Percentiles rank a stretch among this genome's conserved stretches.
phyloP scores from a whole-genome alignment of 2,888 invertebrate genomes.

The Cryptocephalus moraei region DNA sequence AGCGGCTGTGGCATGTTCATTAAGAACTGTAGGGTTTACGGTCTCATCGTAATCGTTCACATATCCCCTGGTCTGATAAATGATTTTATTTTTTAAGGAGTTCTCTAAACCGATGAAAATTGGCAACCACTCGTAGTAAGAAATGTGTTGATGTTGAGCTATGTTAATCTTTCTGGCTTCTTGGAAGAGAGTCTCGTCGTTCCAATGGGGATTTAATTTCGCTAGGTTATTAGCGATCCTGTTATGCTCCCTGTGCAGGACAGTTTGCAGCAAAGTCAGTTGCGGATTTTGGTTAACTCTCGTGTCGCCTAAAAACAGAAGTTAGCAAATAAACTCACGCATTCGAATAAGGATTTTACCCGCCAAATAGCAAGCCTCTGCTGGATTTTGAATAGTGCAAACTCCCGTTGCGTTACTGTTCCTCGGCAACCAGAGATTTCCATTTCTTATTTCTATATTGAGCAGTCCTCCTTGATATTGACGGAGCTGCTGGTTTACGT shows the following conservation, averaged over 20 bases:
- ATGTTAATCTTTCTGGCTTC: conserved; percentile 60
- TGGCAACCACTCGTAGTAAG: conserved; percentile 69
- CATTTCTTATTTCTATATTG: conserved; percentile 50
- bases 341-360: conserved; percentile 40
- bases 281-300: conserved; percentile 66
- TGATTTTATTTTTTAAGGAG: conserved; percentile 50
- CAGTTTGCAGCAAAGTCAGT: conserved; percentile 55
- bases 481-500: conserved; percentile 55
- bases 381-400: conserved; percentile 48
- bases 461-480: conserved; percentile 59
- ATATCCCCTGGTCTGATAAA: conserved; percentile 49
- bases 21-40: conserved; percentile 54
- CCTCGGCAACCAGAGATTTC: conserved; percentile 63
- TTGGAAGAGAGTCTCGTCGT: conserved; percentile 62
- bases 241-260: conserved; percentile 65
- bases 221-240: conserved; percentile 52
- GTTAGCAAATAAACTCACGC: not conserved
- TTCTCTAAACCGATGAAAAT: conserved; percentile 59
- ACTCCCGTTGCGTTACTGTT: conserved; percentile 56
- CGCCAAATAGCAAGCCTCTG: conserved; percentile 66
- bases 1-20: conserved; percentile 62
- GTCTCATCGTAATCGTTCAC: conserved; percentile 57
- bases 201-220: conserved; percentile 63
- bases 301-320: conserved; percentile 46
- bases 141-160: conserved; percentile 61